Conservation (phyloP, 2,113 vertebrate genomes). For the Dipodomys ordii region DNA sequence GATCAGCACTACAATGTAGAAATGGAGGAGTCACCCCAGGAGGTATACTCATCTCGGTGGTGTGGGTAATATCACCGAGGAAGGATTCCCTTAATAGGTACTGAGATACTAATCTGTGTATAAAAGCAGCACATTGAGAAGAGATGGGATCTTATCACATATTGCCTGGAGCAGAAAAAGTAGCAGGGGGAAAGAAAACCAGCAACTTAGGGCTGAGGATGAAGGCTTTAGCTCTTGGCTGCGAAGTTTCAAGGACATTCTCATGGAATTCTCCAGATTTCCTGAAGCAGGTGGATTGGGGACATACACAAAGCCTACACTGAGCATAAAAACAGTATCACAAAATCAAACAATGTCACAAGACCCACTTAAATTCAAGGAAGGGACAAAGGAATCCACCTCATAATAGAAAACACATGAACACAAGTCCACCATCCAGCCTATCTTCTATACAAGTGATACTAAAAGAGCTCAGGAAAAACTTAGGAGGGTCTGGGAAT, state of each 20-base stretch:
- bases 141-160: not conserved
- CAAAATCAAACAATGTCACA: slow-evolving; percentile 18
- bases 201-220: not conserved
- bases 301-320: not conserved
- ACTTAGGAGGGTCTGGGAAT: no score
- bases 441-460: not conserved
- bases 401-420: not conserved
- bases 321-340: not conserved
- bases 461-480: slow-evolving; percentile 15
- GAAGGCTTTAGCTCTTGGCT: not conserved
- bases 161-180: not conserved
- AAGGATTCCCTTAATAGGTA: no score
- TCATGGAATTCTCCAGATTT: not conserved
- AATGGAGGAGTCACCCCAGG: not conserved
- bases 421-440: not conserved
- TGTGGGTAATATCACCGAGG: not conserved
- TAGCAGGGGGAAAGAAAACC: not conserved
- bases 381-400: not conserved
- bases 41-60: not conserved
- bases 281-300: not conserved
- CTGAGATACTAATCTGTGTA: not conserved
- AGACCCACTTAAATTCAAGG: slow-evolving; percentile 2
- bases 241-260: not conserved
- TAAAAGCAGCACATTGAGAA: not conserved
- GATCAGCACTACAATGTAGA: not conserved